Evolutionary conservation across 2,113 vertebrate species (phyloP).

Genomic region (Cynopterus brachyotis): DNA sequence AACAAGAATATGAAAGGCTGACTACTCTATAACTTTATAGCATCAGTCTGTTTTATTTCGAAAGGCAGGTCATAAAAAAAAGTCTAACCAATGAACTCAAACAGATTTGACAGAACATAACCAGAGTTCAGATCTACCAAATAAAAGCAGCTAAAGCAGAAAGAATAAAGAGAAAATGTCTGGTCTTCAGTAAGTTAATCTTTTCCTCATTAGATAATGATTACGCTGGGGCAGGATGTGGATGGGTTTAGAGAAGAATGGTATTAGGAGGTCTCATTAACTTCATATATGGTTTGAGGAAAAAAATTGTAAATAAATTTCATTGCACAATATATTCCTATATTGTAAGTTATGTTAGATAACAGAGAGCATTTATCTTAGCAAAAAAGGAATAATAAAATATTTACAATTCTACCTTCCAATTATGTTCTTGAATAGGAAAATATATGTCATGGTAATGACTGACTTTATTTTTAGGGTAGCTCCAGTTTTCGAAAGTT

Average conservation of each 20-base stretch:
- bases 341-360: neutral
- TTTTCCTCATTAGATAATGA: neutral
- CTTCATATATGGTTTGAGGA: neutral
- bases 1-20: neutral
- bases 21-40: neutral
- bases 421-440: neutral
- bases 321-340: neutral
- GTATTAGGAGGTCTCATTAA: neutral
- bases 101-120: neutral
- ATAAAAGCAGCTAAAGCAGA: neutral
- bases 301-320: neutral
- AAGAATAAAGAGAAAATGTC: neutral
- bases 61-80: neutral
- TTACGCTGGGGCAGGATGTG: rapidly evolving
- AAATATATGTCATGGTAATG: neutral
- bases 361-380: neutral
- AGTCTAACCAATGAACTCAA: neutral
- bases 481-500: neutral
- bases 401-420: neutral
- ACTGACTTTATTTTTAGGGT: neutral
- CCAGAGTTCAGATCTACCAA: neutral
- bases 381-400: neutral
- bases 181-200: neutral
- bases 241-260: neutral
- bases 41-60: neutral